phyloP scores from a whole-genome alignment of 2,888 invertebrate genomes.

The Parthenolecanium corni region DNA sequence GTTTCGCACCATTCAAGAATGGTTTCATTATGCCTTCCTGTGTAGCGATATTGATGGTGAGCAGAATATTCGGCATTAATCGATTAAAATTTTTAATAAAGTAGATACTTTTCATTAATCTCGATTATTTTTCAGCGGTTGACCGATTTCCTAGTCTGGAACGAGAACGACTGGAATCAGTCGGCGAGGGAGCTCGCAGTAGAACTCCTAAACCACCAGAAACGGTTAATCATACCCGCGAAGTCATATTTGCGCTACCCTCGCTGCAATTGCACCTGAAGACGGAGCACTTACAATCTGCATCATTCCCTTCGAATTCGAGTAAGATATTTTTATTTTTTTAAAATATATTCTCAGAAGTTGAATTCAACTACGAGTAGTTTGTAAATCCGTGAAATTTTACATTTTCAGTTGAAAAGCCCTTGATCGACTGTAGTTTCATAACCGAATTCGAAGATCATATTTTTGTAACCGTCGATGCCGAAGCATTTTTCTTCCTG shows the following conservation, averaged over 20 bases:
- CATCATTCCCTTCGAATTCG: conserved; percentile 54
- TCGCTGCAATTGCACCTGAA: conserved; percentile 83
- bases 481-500: conserved; percentile 94
- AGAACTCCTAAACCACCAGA: conserved; percentile 52
- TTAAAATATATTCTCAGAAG: too few relatives aligned
- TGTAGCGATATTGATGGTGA: conserved; percentile 87
- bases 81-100: too few relatives aligned
- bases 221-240: conserved; percentile 64
- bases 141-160: conserved; percentile 83
- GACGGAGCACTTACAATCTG: conserved; percentile 78
- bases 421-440: conserved; percentile 89
- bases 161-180: conserved; percentile 47
- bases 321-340: conserved; percentile 43
- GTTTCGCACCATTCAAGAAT: conserved; percentile 85
- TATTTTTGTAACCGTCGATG: conserved; percentile 94
- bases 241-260: conserved; percentile 93
- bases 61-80: conserved; percentile 31
- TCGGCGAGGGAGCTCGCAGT: conserved; percentile 40
- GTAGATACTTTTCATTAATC: too few relatives aligned
- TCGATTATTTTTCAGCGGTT: conserved; percentile 49
- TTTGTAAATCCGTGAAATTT: too few relatives aligned
- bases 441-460: conserved; percentile 98
- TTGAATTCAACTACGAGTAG: not conserved
- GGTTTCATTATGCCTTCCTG: conserved; percentile 94
- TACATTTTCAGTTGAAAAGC: conserved; percentile 49